These are phyloP conservation scores for Scalopus aquaticus DNA, from an alignment of 2,113 vertebrate species.

Conservation along the genomic window DNA sequence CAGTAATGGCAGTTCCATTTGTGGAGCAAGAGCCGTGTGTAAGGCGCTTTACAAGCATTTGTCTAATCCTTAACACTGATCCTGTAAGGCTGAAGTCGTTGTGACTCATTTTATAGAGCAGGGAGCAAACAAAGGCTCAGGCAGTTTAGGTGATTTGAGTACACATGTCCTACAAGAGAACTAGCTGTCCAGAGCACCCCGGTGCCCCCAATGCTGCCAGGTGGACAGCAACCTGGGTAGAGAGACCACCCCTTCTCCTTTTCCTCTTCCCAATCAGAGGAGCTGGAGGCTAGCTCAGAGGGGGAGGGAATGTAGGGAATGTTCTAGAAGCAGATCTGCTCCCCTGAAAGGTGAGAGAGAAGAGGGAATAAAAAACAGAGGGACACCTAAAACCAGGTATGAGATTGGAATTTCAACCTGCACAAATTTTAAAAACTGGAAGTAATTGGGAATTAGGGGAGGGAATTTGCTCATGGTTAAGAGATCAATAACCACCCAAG, in stretches of 20 bases:
- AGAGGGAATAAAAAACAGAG: neutral
- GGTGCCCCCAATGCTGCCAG: neutral
- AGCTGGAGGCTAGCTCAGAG: neutral
- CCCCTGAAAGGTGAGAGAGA: neutral
- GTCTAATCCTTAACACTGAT: neutral
- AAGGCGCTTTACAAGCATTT: slow-evolving; percentile 29
- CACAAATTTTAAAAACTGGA: neutral
- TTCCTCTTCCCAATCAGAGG: neutral
- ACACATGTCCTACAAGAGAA: neutral
- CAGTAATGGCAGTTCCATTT: neutral
- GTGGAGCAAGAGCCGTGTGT: neutral
- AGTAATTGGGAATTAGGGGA: neutral
- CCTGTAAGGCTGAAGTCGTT: neutral
- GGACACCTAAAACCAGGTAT: neutral
- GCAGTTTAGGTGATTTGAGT: neutral
- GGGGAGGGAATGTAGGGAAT: neutral
- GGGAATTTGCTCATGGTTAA: neutral
- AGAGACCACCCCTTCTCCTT: too few relatives aligned
- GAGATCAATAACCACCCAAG: neutral
- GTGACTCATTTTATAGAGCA: slow-evolving; percentile 15
- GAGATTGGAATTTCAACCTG: neutral
- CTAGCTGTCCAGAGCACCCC: neutral
- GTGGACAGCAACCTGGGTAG: neutral
- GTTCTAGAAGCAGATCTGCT: neutral
- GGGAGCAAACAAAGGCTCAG: slow-evolving; percentile 11